Conservation (phyloP, 2,888 invertebrate species). For the Cancer borealis region DNA sequence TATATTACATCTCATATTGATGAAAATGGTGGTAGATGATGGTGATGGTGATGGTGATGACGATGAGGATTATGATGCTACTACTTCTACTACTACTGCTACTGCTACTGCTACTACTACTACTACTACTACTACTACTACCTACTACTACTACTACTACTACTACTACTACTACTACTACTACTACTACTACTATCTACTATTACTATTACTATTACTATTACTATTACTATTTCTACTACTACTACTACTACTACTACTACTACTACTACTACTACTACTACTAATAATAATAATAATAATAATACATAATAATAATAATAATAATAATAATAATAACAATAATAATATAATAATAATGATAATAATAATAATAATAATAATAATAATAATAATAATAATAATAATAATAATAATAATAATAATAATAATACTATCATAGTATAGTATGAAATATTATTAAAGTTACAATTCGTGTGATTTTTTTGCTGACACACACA, state of each 20-base stretch:
- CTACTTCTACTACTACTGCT: neutral
- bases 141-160: neutral
- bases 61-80: neutral
- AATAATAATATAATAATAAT: too few relatives aligned
- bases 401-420: too few relatives aligned
- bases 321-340: too few relatives aligned
- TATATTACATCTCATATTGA: neutral
- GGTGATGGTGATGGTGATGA: neutral
- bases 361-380: too few relatives aligned
- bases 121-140: neutral
- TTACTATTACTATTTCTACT: neutral
- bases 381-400: too few relatives aligned
- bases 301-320: too few relatives aligned
- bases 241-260: neutral
- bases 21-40: neutral
- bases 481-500: too few relatives aligned
- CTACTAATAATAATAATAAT: too few relatives aligned
- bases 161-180: neutral
- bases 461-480: too few relatives aligned
- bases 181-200: neutral
- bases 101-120: neutral
- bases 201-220: neutral
- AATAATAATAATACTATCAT: too few relatives aligned
- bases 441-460: too few relatives aligned
- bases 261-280: neutral